Conservation (phyloP, 2,888 invertebrate genomes). For the Zhuqinia jingwanae region DNA sequence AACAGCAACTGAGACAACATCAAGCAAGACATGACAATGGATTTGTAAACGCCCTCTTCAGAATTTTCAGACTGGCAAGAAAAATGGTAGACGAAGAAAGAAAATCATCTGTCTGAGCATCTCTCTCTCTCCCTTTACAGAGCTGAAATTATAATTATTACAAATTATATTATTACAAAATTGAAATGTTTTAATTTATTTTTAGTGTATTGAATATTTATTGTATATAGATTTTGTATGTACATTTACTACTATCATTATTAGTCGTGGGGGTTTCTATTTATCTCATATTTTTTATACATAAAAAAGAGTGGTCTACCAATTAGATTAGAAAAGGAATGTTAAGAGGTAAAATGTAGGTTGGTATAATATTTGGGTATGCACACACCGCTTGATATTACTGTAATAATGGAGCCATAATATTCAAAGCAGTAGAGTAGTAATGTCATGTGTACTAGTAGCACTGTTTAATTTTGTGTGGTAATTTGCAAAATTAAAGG, state of each 20-base stretch:
- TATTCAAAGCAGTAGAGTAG: background rate
- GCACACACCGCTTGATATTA: background rate
- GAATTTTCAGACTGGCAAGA: slow-evolving; percentile 66
- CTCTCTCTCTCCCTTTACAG: background rate
- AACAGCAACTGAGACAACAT: slow-evolving; percentile 33
- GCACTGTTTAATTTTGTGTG: too few relatives aligned
- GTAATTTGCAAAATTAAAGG: too few relatives aligned
- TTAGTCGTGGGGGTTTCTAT: background rate
- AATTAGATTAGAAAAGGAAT: background rate
- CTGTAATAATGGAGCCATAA: background rate
- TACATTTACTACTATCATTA: slow-evolving; percentile 9
- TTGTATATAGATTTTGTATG: background rate
- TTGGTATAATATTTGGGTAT: background rate
- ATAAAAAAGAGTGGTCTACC: background rate
- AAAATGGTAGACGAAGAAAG: slow-evolving; percentile 54
- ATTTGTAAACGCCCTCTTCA: slow-evolving; percentile 59
- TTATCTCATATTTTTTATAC: slow-evolving; percentile 14
- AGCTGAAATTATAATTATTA: background rate
- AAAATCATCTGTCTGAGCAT: slow-evolving; percentile 14
- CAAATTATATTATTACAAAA: background rate
- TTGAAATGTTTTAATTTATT: slow-evolving; percentile 35
- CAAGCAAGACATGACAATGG: slow-evolving; percentile 43
- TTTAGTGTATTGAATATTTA: background rate
- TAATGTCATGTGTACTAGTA: too few relatives aligned
- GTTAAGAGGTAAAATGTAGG: too few relatives aligned